These are phyloP conservation scores for Reinhardtius hippoglossoides DNA, from an alignment of 2,113 vertebrate species.

Conservation along the genomic window DNA sequence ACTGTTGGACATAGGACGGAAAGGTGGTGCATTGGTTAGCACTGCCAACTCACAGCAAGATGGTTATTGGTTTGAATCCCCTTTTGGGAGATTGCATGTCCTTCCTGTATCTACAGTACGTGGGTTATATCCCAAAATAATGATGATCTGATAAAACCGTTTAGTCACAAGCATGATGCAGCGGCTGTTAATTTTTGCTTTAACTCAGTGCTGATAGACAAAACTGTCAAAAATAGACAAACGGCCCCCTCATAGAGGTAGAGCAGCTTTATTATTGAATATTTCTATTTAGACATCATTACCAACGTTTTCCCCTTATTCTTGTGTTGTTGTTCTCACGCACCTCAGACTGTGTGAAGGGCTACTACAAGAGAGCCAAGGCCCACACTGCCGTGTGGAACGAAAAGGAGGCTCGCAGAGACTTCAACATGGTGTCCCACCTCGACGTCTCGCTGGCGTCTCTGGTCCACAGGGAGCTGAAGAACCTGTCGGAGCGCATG, in stretches of 20 bases:
- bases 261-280: constrained; percentile 24
- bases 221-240: too few species aligned
- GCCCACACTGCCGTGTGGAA: constrained; percentile 89
- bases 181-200: too few species aligned
- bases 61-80: too few species aligned
- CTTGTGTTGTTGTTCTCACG: not conserved
- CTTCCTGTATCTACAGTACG: too few species aligned
- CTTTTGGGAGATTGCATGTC: too few species aligned
- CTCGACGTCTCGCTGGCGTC: constrained; percentile 81
- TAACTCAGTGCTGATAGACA: not conserved
- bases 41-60: too few species aligned
- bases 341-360: constrained; percentile 86
- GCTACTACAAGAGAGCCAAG: constrained; percentile 89
- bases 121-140: too few species aligned
- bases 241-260: not conserved
- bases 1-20: too few species aligned
- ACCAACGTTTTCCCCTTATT: not conserved
- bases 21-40: too few species aligned
- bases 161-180: too few species aligned
- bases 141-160: too few species aligned
- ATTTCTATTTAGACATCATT: constrained; percentile 27
- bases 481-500: constrained; percentile 84
- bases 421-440: constrained; percentile 83
- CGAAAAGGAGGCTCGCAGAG: constrained; percentile 82
- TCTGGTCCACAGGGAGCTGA: constrained; percentile 81